Base-by-base conservation (phyloP, 2,888 invertebrate species). In the Sinohyriopsis cumingii region DNA sequence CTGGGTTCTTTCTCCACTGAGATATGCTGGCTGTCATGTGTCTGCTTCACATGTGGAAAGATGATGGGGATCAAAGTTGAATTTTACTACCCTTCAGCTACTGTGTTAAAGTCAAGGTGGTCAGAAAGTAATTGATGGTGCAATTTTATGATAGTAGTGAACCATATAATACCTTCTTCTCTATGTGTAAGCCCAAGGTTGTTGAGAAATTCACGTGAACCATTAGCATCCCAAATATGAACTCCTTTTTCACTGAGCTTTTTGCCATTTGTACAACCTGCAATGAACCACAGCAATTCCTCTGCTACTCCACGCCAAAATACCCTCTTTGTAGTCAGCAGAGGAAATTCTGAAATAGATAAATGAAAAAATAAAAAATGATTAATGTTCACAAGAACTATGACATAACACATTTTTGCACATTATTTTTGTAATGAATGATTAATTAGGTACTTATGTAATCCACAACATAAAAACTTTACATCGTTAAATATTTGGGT, bases 171-270 rank as follows among this genome's bases (percentile, higher is more conserved):
- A 93, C 94, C 98, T 92, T 96, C 97, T 88, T 95, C 95, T 68
- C 98, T 92, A 63, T 97, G 93, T 0, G 89, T 92, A 72, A 98
- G 94, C 12, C 98, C 98, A 33, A 93, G 91, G 56, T 93, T 94
- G 89, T 98, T 96, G n/a, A 99, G 92, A 89, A 95, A 99, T 72
- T 93, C 92, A 66, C 96, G 92, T 0, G 96, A 95, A 75, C 97
- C 96, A 90, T 99, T 98, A 0, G 94, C 95, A 92, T 99, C 97
- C 99, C 99, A 99, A 84, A 99, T 98, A 82, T 94, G 95, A 7
- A 99, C 93, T 61, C 93, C 93, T 89, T 95, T 96, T 0, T 93
- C 93, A 66, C 94, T 92, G 62, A 99, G 91, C 68, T 94, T 93
- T 84, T 95, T 95, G 0, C 95, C 94, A 91, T 97, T 94, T 0